A percentile compares a stretch with the other conserved stretches of the same genome.
Evolutionary conservation across 2,113 vertebrate genomes (phyloP).

Genomic region (Neodontobutis hainanensis): DNA sequence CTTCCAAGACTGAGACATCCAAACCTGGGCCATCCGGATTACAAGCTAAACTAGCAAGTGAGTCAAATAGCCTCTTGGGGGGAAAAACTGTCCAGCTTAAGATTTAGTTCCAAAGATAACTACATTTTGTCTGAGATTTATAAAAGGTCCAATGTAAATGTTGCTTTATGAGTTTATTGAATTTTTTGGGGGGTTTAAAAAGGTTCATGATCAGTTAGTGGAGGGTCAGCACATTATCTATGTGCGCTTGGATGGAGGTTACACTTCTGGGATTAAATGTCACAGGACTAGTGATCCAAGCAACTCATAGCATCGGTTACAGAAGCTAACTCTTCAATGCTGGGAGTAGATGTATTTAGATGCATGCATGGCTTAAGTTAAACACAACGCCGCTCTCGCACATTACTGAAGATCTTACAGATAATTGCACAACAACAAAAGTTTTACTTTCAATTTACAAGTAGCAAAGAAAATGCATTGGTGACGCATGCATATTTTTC

Average conservation of each 20-base stretch:
- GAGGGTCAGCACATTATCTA: constrained; percentile 13
- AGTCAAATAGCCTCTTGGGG: constrained; percentile 70
- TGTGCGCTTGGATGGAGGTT: constrained; percentile 20
- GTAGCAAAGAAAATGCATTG: background rate
- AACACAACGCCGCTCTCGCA: constrained; percentile 1
- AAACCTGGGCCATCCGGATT: constrained; percentile 99
- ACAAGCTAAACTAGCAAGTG: constrained; percentile 99
- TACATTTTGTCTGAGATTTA: too few species aligned
- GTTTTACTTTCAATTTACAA: background rate
- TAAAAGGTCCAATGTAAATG: background rate
- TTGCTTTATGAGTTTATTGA: background rate
- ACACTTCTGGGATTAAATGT: constrained; percentile 48
- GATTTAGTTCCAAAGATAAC: background rate
- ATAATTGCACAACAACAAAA: background rate
- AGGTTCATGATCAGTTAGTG: constrained; percentile 9
- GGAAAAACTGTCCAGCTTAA: background rate
- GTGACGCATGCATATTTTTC: constrained; percentile 3
- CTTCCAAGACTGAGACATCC: constrained; percentile 95
- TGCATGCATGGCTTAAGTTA: background rate
- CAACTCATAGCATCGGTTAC: constrained; percentile 33
- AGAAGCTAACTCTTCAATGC: constrained; percentile 20
- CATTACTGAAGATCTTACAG: background rate
- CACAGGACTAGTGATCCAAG: constrained; percentile 25
- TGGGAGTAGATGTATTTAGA: constrained; percentile 16
- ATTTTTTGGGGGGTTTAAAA: constrained; percentile 5